phyloP scores from a whole-genome alignment of 1,140 invertebrate species.

The Akabosia matsudoensis region DNA sequence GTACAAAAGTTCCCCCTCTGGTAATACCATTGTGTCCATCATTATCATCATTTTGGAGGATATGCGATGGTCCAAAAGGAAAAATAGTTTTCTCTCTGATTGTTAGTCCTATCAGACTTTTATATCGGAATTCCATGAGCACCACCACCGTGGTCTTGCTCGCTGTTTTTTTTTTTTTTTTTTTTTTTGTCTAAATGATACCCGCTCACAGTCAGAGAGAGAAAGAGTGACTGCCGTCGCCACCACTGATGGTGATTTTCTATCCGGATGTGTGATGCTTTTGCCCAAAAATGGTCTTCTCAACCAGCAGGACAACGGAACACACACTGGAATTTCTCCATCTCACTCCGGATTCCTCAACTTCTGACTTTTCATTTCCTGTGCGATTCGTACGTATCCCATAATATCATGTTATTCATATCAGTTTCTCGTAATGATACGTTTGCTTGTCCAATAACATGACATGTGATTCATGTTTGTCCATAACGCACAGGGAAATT shows the following conservation, averaged over 20 bases:
- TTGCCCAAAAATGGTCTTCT: slow-evolving; percentile 1
- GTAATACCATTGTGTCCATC: not conserved
- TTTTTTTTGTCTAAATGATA: slow-evolving; percentile 15
- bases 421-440: not conserved
- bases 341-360: slow-evolving; percentile 23
- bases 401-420: not conserved
- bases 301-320: not conserved
- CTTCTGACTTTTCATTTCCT: slow-evolving; percentile 15
- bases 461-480: not conserved
- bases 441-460: not conserved
- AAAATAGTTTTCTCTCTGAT: not conserved
- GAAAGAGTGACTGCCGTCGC: not conserved
- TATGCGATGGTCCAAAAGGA: too few species aligned
- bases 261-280: not conserved
- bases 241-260: not conserved
- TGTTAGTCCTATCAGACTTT: not conserved
- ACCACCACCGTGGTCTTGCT: not conserved
- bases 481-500: not conserved
- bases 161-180: not conserved
- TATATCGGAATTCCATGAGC: not conserved
- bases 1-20: not conserved
- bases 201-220: not conserved
- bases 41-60: not conserved
- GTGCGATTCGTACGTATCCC: not conserved
- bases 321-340: slow-evolving; percentile 17